Evolutionary conservation across 2,888 invertebrate species (phyloP).

Genomic region (Caenorhabditis japonica): DNA sequence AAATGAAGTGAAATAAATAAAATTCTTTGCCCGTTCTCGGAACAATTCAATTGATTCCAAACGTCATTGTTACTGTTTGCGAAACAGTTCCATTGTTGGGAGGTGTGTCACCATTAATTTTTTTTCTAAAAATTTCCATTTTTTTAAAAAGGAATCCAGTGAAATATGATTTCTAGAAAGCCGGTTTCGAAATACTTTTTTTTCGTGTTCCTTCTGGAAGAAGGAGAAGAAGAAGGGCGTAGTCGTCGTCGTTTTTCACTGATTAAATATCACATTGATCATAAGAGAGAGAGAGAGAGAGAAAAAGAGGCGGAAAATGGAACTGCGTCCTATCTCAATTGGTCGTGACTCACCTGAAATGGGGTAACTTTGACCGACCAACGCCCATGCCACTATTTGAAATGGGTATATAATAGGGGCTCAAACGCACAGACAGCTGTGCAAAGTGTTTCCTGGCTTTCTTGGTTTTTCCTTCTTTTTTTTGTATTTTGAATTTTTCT

Average conservation of each 20-base stretch:
- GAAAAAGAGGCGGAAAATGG: constrained; percentile 43
- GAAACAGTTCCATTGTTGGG: neutral
- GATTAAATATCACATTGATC: constrained; percentile 55
- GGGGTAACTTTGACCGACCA: constrained; percentile 57
- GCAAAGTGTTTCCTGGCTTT: too few species aligned
- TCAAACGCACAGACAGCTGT: too few species aligned
- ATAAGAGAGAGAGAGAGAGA: constrained; percentile 31
- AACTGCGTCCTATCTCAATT: constrained; percentile 46
- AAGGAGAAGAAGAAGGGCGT: constrained; percentile 30
- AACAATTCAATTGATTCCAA: too few species aligned
- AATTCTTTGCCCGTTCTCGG: too few species aligned
- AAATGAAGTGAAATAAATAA: too few species aligned
- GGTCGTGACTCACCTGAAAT: constrained; percentile 52
- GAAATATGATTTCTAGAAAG: constrained; percentile 41
- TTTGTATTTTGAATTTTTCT: too few species aligned
- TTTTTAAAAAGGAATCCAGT: neutral
- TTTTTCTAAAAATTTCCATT: constrained; percentile 5
- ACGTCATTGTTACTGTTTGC: too few species aligned
- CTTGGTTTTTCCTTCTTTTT: too few species aligned
- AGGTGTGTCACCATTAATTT: constrained; percentile 15
- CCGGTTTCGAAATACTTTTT: constrained; percentile 38
- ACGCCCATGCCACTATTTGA: constrained; percentile 38
- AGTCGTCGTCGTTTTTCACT: constrained; percentile 32
- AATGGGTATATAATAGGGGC: constrained; percentile 43
- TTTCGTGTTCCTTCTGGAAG: constrained; percentile 15